Evolutionary conservation across 2,797 vertebrate genomes (phyloP), one percentile per base, ranked within the genome.

Genomic region (Arctocebus calabarensis): DNA sequence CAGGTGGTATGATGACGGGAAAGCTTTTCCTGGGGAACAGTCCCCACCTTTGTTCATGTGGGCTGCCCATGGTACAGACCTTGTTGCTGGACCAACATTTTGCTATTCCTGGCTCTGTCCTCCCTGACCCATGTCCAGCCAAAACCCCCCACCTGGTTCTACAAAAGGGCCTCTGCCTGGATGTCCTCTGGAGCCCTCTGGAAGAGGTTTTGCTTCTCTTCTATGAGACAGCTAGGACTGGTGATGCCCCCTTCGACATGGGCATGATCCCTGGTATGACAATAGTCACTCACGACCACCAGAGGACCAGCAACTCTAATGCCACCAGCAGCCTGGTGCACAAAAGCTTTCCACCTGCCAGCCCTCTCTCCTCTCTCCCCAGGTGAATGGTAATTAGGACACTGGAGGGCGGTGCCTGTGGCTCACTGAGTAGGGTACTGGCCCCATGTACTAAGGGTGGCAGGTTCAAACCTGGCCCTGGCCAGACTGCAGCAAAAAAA

Each of bases 321-420:
- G 19, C 59, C 1, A 0, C 61, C 6, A 14, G 37, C 6, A 66
- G 45, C 48, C 48, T 37, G 10, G 43, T 14, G 11, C 48, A 4
- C 43, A 22, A n/a, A 59, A 52, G 10, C 11, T 3, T 52, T 19
- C 57, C n/a, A n/a, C 45, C 52, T 40, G 29, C 77, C 82, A 45
- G 8, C 27, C 81, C 75, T 66, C 77, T n/a, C 66, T 73, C 81
- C 75, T 66, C 77, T n/a, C 66, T 73, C n/a, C 71, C 62, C 34
- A 13, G 57, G 27, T 10, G 43, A 27, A 37, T 19, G n/a, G 61
- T 43, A 23, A 66, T 20, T 27, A 48, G 32, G 68, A 66, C 22
- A 3, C 3, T 9, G 43, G 68, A 43, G 12, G 48, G 48, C 14
- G 14, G 48, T 1, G 4, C 48, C 48, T 52, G 14, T 52, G 48